phyloP scores from a whole-genome alignment of 2,113 vertebrate species.

The Lipotes vexillifer region DNA sequence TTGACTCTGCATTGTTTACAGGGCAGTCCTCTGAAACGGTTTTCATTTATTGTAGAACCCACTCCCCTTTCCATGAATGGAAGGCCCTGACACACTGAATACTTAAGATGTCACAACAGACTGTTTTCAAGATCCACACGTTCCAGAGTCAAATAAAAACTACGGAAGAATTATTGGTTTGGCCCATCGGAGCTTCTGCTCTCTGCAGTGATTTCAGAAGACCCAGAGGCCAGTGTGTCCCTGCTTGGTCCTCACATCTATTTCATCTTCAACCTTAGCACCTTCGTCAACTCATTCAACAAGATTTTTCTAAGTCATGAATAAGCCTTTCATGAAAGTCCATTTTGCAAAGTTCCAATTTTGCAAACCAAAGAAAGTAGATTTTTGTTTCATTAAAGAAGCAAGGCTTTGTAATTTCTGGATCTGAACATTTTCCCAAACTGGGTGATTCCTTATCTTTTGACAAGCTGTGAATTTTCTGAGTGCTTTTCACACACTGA shows the following conservation, averaged over 20 bases:
- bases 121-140: neutral
- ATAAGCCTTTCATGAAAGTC: neutral
- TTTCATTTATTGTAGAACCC: neutral
- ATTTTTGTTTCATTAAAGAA: neutral
- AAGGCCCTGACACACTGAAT: neutral
- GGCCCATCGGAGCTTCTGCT: neutral
- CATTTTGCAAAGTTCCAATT: neutral
- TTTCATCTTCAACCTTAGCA: neutral
- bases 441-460: neutral
- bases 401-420: neutral
- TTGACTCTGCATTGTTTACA: neutral
- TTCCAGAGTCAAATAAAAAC: neutral
- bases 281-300: neutral
- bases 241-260: neutral
- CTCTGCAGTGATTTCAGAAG: neutral
- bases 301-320: neutral
- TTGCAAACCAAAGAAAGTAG: neutral
- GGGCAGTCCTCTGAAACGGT: neutral
- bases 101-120: neutral
- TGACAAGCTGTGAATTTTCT: neutral
- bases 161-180: neutral
- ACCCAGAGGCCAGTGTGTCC: neutral
- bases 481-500: neutral
- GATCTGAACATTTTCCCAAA: neutral
- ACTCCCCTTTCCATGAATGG: neutral